Evolutionary conservation across 2,888 invertebrate genomes (phyloP).

Genomic region (Ophion ventricosus): DNA sequence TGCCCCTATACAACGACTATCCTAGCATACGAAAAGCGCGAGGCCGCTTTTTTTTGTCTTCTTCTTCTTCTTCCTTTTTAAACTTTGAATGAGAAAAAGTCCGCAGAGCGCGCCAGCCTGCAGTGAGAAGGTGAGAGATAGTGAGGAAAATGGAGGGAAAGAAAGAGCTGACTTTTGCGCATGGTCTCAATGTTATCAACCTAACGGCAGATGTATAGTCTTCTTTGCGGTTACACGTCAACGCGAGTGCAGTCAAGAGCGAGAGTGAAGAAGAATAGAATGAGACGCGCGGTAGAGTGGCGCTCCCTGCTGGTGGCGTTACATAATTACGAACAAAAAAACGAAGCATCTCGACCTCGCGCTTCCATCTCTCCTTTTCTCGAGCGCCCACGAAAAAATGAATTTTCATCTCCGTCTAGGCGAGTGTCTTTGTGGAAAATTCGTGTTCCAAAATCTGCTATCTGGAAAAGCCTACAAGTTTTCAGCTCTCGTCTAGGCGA

Average conservation of each 20-base stretch:
- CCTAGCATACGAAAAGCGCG: conserved; percentile 57
- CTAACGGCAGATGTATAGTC: conserved; percentile 73
- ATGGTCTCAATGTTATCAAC: conserved; percentile 76
- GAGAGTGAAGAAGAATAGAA: conserved; percentile 58
- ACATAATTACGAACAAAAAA: conserved; percentile 77
- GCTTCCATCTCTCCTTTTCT: neutral
- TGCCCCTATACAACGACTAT: conserved; percentile 26
- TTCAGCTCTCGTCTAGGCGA: neutral
- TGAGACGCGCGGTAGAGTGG: conserved; percentile 42
- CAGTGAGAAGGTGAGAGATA: conserved; percentile 29
- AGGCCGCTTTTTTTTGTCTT: conserved; percentile 55
- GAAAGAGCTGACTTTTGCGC: conserved; percentile 55
- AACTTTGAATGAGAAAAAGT: conserved; percentile 73
- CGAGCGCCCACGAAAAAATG: conserved; percentile 2
- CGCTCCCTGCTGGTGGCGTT: conserved; percentile 34
- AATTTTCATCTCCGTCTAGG: conserved; percentile 36
- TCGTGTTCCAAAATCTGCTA: conserved; percentile 52
- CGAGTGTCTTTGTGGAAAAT: conserved; percentile 56
- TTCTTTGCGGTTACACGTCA: conserved; percentile 67
- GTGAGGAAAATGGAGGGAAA: conserved; percentile 55
- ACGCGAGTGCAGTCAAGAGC: conserved; percentile 62
- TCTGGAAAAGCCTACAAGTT: neutral
- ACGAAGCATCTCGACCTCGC: conserved; percentile 1
- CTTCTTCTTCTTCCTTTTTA: conserved; percentile 59
- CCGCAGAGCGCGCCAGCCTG: conserved; percentile 27